Conservation (phyloP, 2,113 vertebrate genomes). For the Gorilla gorilla region DNA sequence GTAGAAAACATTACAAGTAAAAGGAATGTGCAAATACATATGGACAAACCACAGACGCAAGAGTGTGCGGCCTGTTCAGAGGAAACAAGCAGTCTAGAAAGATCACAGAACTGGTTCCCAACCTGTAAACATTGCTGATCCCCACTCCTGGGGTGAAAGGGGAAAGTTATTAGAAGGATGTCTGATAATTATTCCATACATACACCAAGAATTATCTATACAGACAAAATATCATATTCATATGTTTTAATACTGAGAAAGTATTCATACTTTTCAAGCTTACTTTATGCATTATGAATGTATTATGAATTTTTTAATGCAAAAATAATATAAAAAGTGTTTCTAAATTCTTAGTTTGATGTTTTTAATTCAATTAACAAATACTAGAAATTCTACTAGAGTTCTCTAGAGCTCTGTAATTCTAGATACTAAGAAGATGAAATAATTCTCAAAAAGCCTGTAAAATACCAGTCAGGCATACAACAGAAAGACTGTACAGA, state of each 20-base stretch:
- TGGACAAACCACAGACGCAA: not conserved
- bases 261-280: not conserved
- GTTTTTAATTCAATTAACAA: constrained; percentile 20
- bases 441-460: not conserved
- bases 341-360: not conserved
- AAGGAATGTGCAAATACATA: not conserved
- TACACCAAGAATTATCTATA: not conserved
- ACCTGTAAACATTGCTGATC: not conserved
- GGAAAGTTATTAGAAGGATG: not conserved
- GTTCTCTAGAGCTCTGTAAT: not conserved
- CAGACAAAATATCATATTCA: not conserved
- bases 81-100: not conserved
- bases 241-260: not conserved
- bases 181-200: not conserved
- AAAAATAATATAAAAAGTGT: not conserved
- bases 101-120: not conserved
- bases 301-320: not conserved
- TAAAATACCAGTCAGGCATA: not conserved
- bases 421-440: not conserved
- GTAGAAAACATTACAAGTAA: not conserved
- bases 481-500: not conserved
- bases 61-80: not conserved
- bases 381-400: not conserved
- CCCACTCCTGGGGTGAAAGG: not conserved
- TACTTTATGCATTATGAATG: not conserved